Conservation (phyloP, 92 coral and sea anemone species). For the Blastomussa wellsi region DNA sequence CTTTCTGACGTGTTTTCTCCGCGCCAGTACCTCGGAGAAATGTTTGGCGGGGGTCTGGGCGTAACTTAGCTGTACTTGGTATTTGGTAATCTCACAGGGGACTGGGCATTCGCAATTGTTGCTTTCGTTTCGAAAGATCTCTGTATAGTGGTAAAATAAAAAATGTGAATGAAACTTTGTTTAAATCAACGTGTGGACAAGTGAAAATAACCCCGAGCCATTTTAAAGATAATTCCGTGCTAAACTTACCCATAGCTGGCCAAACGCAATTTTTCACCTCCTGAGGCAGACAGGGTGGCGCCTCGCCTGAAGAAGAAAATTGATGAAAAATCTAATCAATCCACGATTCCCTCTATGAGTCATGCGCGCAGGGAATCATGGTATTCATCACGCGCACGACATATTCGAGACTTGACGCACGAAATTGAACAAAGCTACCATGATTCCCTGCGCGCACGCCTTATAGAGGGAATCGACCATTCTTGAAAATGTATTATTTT, state of each 20-base stretch:
- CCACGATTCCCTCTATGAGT: too few relatives aligned
- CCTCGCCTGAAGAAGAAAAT: conserved; percentile 57
- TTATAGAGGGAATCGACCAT: too few relatives aligned
- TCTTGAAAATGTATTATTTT: too few relatives aligned
- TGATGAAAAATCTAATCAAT: too few relatives aligned
- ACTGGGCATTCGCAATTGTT: conserved; percentile 96
- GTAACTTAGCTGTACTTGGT: conserved; percentile 88
- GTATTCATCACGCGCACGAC: too few relatives aligned
- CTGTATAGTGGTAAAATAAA: conserved; percentile 33
- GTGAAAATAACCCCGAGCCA: not conserved
- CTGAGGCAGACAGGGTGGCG: conserved; percentile 92
- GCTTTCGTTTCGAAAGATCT: conserved; percentile 94
- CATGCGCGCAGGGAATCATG: too few relatives aligned
- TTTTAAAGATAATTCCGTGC: not conserved
- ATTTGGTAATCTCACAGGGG: conserved; percentile 97
- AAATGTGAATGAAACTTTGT: not conserved
- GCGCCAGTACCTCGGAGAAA: conserved; percentile 95
- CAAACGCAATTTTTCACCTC: conserved; percentile 96
- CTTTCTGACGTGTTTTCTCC: conserved; percentile 86
- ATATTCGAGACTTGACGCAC: too few relatives aligned
- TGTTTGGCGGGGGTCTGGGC: conserved; percentile 99
- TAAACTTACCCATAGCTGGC: conserved; percentile 97
- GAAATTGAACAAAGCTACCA: too few relatives aligned
- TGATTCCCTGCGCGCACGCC: too few relatives aligned
- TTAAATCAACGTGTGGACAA: not conserved